These are phyloP conservation scores for Poeciliopsis turrubarensis DNA, from an alignment of 2,113 vertebrate genomes.

Conservation along the genomic window DNA sequence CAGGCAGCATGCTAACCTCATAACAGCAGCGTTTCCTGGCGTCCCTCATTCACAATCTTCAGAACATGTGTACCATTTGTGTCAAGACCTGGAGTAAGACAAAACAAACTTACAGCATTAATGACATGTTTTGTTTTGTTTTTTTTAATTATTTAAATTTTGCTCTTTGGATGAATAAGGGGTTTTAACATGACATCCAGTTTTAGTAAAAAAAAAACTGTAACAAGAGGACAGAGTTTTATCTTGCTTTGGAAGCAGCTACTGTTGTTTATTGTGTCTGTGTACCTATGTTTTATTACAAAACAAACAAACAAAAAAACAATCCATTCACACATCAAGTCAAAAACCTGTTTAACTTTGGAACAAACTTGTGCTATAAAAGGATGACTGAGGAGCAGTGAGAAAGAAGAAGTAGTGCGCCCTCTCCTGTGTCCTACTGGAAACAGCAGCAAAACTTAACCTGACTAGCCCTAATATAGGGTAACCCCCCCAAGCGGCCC, in stretches of 20 bases:
- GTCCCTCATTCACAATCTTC: not conserved
- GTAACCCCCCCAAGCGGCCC: not conserved
- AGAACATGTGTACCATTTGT: not conserved
- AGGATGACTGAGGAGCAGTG: not conserved
- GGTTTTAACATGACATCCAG: not conserved
- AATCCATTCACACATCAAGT: not conserved
- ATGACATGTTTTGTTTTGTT: not conserved
- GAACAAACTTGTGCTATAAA: not conserved
- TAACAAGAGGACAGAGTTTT: slow-evolving; percentile 17
- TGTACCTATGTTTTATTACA: too few relatives aligned
- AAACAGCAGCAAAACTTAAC: slow-evolving; percentile 56
- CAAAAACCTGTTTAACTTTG: not conserved
- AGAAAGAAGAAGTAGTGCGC: slow-evolving; percentile 60
- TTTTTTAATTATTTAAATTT: not conserved
- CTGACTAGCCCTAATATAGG: slow-evolving; percentile 23
- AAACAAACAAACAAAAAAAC: too few relatives aligned
- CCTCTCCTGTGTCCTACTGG: slow-evolving; percentile 77
- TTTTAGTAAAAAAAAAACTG: not conserved
- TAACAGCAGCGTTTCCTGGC: slow-evolving; percentile 6
- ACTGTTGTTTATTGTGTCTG: not conserved
- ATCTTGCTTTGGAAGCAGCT: not conserved
- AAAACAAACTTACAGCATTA: not conserved
- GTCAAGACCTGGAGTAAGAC: not conserved
- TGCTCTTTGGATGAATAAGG: not conserved
- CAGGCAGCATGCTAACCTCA: slow-evolving; percentile 29